These are phyloP conservation scores for Drosophila longiperda DNA, from an alignment of 2,888 invertebrate species.

Conservation along the genomic window DNA sequence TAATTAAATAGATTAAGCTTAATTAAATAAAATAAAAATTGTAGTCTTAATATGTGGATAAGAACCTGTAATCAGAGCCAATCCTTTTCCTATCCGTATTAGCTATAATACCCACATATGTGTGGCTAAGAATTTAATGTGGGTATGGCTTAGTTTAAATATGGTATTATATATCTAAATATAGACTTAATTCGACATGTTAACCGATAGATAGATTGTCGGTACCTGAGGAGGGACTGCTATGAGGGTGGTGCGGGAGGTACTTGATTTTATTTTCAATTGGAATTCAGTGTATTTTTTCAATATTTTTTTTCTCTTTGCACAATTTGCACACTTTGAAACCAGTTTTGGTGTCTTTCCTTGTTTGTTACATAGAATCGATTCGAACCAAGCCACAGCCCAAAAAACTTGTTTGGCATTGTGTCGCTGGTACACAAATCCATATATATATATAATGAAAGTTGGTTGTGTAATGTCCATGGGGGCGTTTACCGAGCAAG, in stretches of 20 bases:
- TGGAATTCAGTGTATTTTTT: slow-evolving; percentile 58
- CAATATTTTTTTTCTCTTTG: slow-evolving; percentile 41
- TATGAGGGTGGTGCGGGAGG: slow-evolving; percentile 15
- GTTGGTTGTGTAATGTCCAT: slow-evolving; percentile 68
- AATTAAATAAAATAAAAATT: not conserved
- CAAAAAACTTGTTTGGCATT: slow-evolving; percentile 65
- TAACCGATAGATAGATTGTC: slow-evolving; percentile 16
- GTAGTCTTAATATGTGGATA: not conserved
- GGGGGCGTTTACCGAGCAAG: slow-evolving; percentile 66
- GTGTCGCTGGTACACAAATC: not conserved
- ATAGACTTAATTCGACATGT: slow-evolving; percentile 45
- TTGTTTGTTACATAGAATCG: slow-evolving; percentile 74
- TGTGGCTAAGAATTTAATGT: not conserved
- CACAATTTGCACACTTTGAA: slow-evolving; percentile 63
- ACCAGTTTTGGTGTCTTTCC: slow-evolving; percentile 74
- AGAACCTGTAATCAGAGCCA: slow-evolving; percentile 6
- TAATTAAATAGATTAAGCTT: not conserved
- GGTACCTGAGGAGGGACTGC: slow-evolving; percentile 31
- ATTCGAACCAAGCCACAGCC: slow-evolving; percentile 41
- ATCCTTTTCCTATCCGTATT: not conserved
- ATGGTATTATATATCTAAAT: slow-evolving; percentile 13
- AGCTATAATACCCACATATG: slow-evolving; percentile 6
- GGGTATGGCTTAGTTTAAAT: slow-evolving; percentile 9
- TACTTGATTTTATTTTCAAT: slow-evolving; percentile 64
- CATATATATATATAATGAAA: slow-evolving; percentile 41